A percentile compares a stretch with the other conserved stretches of the same genome.
Evolutionary conservation across 1,140 invertebrate species (phyloP).

Genomic region (Sipha flava): DNA sequence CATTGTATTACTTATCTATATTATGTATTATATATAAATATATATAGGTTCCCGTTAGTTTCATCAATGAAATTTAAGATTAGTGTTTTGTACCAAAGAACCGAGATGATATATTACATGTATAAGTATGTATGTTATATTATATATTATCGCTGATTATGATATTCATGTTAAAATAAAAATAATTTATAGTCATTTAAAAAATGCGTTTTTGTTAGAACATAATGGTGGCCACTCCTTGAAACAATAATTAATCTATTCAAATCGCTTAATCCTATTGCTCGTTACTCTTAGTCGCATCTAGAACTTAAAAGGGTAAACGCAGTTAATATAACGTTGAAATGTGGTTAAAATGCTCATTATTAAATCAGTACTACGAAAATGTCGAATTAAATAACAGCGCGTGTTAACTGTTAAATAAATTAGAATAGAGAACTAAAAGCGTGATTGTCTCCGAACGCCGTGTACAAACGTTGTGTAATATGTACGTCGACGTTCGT

Average conservation of each 20-base stretch:
- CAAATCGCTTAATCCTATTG: background rate
- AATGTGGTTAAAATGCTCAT: background rate
- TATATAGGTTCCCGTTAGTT: background rate
- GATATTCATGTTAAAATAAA: background rate
- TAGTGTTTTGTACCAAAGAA: background rate
- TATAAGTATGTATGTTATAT: background rate
- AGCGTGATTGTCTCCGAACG: background rate
- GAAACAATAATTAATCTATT: background rate
- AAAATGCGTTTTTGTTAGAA: background rate
- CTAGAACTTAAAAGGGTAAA: background rate
- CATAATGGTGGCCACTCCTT: too few species aligned
- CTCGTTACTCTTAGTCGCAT: background rate
- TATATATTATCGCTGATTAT: background rate
- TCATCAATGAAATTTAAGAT: background rate
- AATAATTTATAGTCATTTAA: slow-evolving; percentile 13
- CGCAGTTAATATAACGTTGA: background rate
- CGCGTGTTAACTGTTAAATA: background rate
- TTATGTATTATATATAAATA: background rate
- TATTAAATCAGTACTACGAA: background rate
- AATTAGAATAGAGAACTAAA: background rate
- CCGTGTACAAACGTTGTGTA: background rate
- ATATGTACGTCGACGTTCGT: background rate
- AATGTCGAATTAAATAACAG: background rate
- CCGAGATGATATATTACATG: background rate
- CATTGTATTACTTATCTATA: background rate